Evolutionary conservation across 2,113 vertebrate genomes (phyloP).

Genomic region (Neolamprologus brichardi): DNA sequence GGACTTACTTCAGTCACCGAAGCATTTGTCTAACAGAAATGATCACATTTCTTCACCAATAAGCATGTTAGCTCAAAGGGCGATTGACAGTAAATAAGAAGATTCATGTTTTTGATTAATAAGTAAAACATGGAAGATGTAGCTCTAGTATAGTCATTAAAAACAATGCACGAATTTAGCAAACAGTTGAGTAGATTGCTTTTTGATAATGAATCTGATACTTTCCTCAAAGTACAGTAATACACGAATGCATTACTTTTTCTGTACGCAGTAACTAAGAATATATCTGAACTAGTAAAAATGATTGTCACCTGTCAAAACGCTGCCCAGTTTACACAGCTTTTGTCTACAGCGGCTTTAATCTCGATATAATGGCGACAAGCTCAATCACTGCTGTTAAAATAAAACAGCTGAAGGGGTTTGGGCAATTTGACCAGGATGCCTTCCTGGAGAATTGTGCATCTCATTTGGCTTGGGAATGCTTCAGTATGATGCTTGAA

Average conservation of each 20-base stretch:
- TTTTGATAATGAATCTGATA: background rate
- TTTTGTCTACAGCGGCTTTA: background rate
- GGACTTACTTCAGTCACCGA: accelerated
- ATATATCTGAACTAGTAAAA: background rate
- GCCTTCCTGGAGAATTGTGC: background rate
- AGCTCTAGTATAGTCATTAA: background rate
- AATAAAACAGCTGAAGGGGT: background rate
- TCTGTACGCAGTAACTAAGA: background rate
- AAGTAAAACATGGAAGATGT: background rate
- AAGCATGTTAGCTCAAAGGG: background rate
- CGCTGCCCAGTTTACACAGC: background rate
- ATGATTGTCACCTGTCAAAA: background rate
- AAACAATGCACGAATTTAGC: background rate
- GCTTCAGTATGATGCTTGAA: background rate
- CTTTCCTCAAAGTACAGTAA: background rate
- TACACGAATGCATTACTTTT: background rate
- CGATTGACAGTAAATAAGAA: background rate
- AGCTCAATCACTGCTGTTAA: background rate
- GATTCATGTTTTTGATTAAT: background rate
- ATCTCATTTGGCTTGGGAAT: background rate
- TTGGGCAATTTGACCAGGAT: background rate
- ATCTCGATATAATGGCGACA: background rate
- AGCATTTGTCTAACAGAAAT: background rate
- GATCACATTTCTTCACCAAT: background rate
- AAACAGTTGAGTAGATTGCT: background rate